phyloP scores from a whole-genome alignment of 2,888 invertebrate species.

The Caenorhabditis sp. region DNA sequence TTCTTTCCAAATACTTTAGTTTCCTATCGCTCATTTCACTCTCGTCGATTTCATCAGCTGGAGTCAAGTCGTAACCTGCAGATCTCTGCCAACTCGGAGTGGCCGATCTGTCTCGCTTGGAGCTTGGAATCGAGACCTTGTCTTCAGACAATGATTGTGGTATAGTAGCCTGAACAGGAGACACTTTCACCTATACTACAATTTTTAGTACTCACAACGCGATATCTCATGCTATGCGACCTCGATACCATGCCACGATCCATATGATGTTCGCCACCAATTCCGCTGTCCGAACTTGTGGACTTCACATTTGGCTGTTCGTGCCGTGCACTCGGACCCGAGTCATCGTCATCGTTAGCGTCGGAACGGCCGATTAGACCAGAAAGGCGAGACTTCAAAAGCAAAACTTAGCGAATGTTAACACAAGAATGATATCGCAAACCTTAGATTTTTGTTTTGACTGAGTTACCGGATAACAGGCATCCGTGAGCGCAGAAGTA shows the following conservation, averaged over 20 bases:
- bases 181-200: neutral
- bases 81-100: conserved; percentile 68
- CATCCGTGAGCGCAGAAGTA: conserved; percentile 90
- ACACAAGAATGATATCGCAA: conserved; percentile 15
- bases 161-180: conserved; percentile 48
- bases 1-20: conserved; percentile 64
- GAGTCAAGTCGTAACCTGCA: conserved; percentile 67
- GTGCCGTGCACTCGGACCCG: conserved; percentile 50
- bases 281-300: conserved; percentile 81
- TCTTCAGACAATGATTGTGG: conserved; percentile 66
- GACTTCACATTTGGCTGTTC: conserved; percentile 73
- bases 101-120: conserved; percentile 63
- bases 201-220: conserved; percentile 53
- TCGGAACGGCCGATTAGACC: conserved; percentile 71
- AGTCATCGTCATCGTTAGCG: conserved; percentile 65
- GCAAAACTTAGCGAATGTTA: conserved; percentile 33
- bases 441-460: conserved; percentile 65
- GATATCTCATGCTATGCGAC: conserved; percentile 72
- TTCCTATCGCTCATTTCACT: conserved; percentile 51
- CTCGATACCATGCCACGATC: conserved; percentile 66
- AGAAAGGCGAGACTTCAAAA: conserved; percentile 65
- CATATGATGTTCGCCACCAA: conserved; percentile 76
- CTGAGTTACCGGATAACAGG: conserved; percentile 86
- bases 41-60: conserved; percentile 73
- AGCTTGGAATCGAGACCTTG: conserved; percentile 59